Evolutionary conservation across 2,113 vertebrate species (phyloP).

Genomic region (Struthio camelus): DNA sequence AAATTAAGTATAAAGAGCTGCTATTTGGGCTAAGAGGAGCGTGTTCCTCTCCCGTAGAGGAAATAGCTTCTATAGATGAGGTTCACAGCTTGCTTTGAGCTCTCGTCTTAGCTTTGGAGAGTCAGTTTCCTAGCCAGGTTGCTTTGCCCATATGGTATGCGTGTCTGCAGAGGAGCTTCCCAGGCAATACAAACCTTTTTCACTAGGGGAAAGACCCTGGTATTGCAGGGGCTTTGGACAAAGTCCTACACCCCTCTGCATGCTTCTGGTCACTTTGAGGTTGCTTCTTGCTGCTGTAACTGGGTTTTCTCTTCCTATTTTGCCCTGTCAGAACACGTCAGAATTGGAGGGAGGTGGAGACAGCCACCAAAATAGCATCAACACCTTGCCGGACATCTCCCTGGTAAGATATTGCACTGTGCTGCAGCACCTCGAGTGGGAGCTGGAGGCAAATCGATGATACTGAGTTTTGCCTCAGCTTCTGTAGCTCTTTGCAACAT

Average conservation of each 20-base stretch:
- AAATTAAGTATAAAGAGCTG: neutral
- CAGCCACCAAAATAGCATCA: slow-evolving; percentile 76
- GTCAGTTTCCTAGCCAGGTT: neutral
- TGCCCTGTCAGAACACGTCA: slow-evolving; percentile 83
- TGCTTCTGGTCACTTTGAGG: neutral
- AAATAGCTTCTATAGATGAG: rapidly evolving
- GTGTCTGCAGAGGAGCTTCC: neutral
- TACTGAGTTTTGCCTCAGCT: neutral
- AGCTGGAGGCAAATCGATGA: neutral
- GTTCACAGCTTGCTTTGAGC: neutral
- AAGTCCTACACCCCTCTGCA: neutral
- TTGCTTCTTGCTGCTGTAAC: neutral
- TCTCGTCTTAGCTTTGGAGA: neutral
- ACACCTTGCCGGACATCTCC: slow-evolving; percentile 87
- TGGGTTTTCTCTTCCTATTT: neutral
- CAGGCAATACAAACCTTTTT: neutral
- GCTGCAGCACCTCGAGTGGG: rapidly evolving
- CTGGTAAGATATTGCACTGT: slow-evolving; percentile 81
- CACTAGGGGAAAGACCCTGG: neutral
- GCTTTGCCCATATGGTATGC: rapidly evolving
- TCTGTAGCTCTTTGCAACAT: neutral
- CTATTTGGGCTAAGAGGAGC: neutral
- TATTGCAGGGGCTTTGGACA: neutral
- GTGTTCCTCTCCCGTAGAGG: neutral
- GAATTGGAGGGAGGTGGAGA: slow-evolving; percentile 82